Evolutionary conservation across 2,113 vertebrate genomes (phyloP).

Genomic region (Gymnogyps californianus): DNA sequence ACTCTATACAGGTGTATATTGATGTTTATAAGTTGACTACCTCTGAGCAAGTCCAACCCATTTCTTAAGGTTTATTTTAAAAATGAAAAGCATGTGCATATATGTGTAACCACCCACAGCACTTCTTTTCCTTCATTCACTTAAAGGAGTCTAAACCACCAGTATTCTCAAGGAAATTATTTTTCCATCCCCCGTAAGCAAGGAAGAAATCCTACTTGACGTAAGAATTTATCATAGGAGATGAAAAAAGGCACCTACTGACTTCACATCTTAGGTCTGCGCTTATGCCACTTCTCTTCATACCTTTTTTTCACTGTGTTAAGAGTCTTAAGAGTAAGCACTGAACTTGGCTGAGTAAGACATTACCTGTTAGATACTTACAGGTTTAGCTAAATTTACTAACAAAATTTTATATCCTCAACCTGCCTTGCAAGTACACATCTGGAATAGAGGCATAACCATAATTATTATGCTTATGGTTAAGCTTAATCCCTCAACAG

Average conservation of each 20-base stretch:
- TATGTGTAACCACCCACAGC: background rate
- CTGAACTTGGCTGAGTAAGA: background rate
- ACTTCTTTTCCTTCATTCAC: background rate
- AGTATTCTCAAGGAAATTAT: background rate
- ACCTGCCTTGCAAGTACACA: background rate
- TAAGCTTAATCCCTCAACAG: background rate
- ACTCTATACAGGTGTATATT: background rate
- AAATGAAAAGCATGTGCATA: accelerated
- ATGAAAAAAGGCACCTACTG: background rate
- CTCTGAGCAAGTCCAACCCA: background rate
- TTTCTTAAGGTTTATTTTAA: background rate
- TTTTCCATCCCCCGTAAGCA: background rate
- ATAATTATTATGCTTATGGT: background rate
- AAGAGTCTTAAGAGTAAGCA: background rate
- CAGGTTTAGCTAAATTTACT: background rate
- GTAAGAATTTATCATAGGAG: background rate
- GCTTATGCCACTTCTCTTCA: background rate
- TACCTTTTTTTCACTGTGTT: background rate
- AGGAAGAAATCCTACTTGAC: background rate
- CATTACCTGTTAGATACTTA: background rate
- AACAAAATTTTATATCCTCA: background rate
- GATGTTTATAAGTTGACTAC: background rate
- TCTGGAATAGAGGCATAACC: background rate
- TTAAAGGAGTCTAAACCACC: background rate
- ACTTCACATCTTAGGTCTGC: background rate